Evolutionary conservation across 2,888 invertebrate genomes (phyloP), one percentile per base, ranked within the genome.

Genomic region (Heliconius cydno): DNA sequence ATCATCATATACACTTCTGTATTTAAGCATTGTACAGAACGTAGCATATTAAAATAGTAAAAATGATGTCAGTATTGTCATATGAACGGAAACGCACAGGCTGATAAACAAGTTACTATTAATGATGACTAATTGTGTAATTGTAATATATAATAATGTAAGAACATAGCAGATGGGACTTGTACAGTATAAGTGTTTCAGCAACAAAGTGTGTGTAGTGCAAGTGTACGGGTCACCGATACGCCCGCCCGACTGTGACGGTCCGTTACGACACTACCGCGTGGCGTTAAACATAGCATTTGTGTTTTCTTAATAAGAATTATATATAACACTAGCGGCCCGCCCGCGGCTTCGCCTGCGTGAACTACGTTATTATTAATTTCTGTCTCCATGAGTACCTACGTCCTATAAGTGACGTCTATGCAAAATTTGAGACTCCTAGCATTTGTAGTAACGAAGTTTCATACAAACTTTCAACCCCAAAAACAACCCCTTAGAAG

Each of bases 241-340:
- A 41, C 79, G 46, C 30, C 52, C 66, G 72, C 72, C 79, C 83
- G 75, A 70, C 77, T 77, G 79, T 80, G 79, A 81, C 80, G 79
- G 74, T 22, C 77, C 82, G 79, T 80, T 78, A 67, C 34, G 38
- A 73, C 76, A 70, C 38, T 38, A n/a, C 19, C 34, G 22, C 13
- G 34, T n/a, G 60, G 73, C 73, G 41, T 28, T 41, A 28, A 46
- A 15, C 28, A 10, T 34, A 34, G 12, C 57, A 13, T 60, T 70
- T 34, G 34, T 34, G 5, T 57, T 22, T 57, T 57, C 22, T 22
- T 7, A 9, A 9, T 57, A 22, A 57, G 22, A 57, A 57, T 34
- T 0, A 34, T 34, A 34, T 34, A 7, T 34, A 34, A 34, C 7
- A 7, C 28, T 28, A 28, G 1, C 28, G 28, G 28, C 28, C 28